Evolutionary conservation across 2,113 vertebrate genomes (phyloP).

Genomic region (Aptenodytes forsteri): DNA sequence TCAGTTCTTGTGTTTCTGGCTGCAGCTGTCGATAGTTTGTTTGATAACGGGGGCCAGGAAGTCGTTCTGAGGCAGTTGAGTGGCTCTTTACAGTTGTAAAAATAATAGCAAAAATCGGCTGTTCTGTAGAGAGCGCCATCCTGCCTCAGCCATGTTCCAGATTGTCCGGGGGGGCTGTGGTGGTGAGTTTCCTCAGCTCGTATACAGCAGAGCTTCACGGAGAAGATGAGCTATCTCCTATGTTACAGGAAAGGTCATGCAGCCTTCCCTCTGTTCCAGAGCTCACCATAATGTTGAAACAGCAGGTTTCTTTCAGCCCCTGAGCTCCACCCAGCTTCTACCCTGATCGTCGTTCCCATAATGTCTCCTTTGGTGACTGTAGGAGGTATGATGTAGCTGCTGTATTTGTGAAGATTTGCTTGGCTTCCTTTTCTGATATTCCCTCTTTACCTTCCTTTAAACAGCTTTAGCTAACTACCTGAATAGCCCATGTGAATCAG

Average conservation of each 20-base stretch:
- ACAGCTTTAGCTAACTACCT: slow-evolving; percentile 34
- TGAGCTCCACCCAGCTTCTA: background rate
- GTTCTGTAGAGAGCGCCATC: background rate
- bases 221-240: background rate
- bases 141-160: background rate
- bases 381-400: background rate
- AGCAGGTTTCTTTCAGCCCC: background rate
- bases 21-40: background rate
- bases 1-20: background rate
- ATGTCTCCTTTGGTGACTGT: background rate
- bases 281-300: background rate
- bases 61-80: background rate
- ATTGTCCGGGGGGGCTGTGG: background rate
- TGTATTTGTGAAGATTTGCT: background rate
- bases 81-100: background rate
- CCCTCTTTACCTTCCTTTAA: slow-evolving; percentile 8
- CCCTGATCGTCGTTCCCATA: background rate
- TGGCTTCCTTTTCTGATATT: slow-evolving; percentile 16
- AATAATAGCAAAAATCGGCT: background rate
- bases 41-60: background rate
- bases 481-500: slow-evolving; percentile 38
- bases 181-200: background rate
- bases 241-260: background rate
- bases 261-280: background rate
- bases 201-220: background rate